Percentiles rank a stretch among this genome's conserved stretches.
Conservation (phyloP, 2,113 vertebrate genomes). For the Passerina amoena region DNA sequence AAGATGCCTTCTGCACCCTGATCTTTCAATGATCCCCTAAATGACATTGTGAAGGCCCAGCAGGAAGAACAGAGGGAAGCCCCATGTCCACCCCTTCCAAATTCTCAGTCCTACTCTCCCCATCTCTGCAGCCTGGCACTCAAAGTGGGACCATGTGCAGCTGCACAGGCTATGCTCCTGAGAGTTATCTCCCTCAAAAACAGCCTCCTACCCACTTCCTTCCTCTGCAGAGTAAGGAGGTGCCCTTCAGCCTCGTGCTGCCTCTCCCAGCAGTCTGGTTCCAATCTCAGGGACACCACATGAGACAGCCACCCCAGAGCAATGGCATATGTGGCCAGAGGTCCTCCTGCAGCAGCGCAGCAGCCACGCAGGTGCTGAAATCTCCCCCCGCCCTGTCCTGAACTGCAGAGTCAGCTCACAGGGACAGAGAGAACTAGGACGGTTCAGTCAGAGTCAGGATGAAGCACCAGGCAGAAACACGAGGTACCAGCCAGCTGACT, state of each 20-base stretch:
- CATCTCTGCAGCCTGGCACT: background rate
- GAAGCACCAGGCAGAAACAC: background rate
- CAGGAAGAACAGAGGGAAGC: background rate
- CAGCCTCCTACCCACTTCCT: conserved; percentile 50
- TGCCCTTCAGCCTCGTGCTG: background rate
- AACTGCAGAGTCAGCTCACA: conserved; percentile 36
- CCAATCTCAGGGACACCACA: conserved; percentile 34
- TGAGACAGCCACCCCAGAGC: conserved; percentile 45
- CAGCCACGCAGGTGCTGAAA: conserved; percentile 32
- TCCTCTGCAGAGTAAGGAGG: background rate
- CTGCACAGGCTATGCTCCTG: background rate
- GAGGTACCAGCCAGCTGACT: background rate
- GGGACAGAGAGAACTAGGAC: background rate
- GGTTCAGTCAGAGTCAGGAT: background rate
- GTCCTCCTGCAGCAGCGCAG: conserved; percentile 22
- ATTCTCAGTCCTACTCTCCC: background rate
- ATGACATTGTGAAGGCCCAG: background rate
- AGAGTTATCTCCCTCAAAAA: background rate
- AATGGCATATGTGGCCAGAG: conserved; percentile 4
- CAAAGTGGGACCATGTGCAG: background rate
- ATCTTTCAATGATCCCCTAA: background rate
- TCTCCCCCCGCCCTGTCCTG: background rate
- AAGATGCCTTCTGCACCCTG: background rate
- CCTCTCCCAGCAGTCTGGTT: background rate
- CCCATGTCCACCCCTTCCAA: background rate